phyloP scores from a whole-genome alignment of 2,888 invertebrate species.

The Keiferia lycopersicella region DNA sequence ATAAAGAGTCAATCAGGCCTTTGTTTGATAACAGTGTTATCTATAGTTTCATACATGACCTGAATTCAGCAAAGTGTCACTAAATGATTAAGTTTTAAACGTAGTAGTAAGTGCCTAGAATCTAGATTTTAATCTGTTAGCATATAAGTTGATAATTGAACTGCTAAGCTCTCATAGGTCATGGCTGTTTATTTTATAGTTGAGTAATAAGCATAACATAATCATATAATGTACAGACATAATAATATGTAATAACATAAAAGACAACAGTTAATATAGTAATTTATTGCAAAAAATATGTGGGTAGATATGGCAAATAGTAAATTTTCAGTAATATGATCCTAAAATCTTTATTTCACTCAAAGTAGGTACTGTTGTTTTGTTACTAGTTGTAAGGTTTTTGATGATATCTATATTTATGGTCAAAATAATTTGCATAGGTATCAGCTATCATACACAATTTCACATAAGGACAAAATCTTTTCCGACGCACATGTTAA shows the following conservation, averaged over 20 bases:
- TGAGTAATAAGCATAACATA: background rate
- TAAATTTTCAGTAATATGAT: too few species aligned
- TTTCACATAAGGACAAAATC: too few species aligned
- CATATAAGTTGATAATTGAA: background rate
- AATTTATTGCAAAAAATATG: too few species aligned
- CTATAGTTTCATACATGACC: conserved; percentile 16
- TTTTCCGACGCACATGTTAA: too few species aligned
- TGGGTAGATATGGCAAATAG: too few species aligned
- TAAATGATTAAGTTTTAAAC: background rate
- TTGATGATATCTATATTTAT: too few species aligned
- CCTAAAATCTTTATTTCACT: too few species aligned
- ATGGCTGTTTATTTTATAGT: background rate
- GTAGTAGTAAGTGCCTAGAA: background rate
- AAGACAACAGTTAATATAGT: too few species aligned
- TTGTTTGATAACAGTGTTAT: conserved; percentile 29
- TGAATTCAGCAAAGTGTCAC: background rate
- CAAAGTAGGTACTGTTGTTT: too few species aligned
- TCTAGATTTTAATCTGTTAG: background rate
- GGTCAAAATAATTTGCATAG: too few species aligned
- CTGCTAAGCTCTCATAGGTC: conserved; percentile 3
- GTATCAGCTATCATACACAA: too few species aligned
- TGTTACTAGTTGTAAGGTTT: too few species aligned
- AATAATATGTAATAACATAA: background rate
- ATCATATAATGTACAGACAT: background rate
- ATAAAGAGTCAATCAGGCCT: conserved; percentile 3